These are phyloP conservation scores for Brevimyrus niger DNA, from an alignment of 2,113 vertebrate genomes.

Conservation along the genomic window DNA sequence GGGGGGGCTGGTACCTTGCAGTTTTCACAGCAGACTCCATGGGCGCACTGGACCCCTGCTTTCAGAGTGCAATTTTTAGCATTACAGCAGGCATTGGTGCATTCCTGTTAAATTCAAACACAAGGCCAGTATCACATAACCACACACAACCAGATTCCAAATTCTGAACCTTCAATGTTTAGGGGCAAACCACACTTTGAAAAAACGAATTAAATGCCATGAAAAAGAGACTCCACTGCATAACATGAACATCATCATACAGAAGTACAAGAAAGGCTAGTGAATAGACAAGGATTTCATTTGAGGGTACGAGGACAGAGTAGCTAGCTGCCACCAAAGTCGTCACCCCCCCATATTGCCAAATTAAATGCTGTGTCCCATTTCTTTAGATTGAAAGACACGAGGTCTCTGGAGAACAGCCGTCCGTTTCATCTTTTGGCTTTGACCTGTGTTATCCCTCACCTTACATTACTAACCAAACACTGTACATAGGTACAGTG, in stretches of 20 bases:
- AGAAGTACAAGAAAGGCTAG: neutral
- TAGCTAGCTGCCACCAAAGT: neutral
- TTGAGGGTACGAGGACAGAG: neutral
- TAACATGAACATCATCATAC: neutral
- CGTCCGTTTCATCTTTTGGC: neutral
- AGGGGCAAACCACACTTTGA: neutral
- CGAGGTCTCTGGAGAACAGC: neutral
- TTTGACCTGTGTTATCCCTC: neutral
- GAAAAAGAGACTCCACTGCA: neutral
- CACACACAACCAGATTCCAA: constrained; percentile 9
- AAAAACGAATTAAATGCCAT: neutral
- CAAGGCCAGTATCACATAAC: constrained; percentile 8
- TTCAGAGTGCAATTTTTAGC: constrained; percentile 85
- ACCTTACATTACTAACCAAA: neutral
- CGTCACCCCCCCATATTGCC: neutral
- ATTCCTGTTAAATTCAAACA: constrained; percentile 62
- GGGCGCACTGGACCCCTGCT: constrained; percentile 75
- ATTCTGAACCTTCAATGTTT: neutral
- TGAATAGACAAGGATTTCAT: neutral
- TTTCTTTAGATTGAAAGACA: neutral
- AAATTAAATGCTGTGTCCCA: neutral
- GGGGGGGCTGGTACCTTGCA: constrained; percentile 66
- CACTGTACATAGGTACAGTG: neutral
- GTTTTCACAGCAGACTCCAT: constrained; percentile 76
- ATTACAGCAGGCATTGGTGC: constrained; percentile 79